These are phyloP conservation scores for Aproaerema taeniolella DNA, from an alignment of 2,888 invertebrate species.

Conservation along the genomic window DNA sequence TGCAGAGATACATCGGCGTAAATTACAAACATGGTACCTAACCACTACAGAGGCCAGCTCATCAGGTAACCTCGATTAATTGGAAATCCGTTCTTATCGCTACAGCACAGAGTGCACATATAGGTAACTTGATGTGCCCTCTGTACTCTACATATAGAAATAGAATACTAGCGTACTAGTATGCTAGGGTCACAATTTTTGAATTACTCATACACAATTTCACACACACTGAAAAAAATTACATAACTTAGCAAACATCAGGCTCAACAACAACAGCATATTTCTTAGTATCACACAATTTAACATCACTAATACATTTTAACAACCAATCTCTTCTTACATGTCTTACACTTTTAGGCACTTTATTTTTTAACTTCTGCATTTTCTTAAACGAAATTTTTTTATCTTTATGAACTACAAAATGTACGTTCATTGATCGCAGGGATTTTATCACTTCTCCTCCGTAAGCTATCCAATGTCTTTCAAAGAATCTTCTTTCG, in stretches of 20 bases:
- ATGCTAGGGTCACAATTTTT: too few relatives aligned
- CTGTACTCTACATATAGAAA: too few relatives aligned
- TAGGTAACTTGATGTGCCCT: too few relatives aligned
- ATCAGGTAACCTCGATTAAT: too few relatives aligned
- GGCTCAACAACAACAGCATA: constrained; percentile 48
- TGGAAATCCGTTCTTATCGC: too few relatives aligned
- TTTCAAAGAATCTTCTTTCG: constrained; percentile 53
- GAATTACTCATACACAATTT: too few relatives aligned
- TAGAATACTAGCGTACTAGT: too few relatives aligned
- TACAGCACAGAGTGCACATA: too few relatives aligned
- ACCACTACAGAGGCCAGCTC: too few relatives aligned
- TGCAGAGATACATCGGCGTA: too few relatives aligned
- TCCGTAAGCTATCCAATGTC: constrained; percentile 82
- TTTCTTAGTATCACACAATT: constrained; percentile 44
- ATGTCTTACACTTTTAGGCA: constrained; percentile 42
- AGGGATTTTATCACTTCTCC: constrained; percentile 64
- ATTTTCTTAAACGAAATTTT: constrained; percentile 41
- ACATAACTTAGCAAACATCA: constrained; percentile 18
- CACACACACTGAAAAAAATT: too few relatives aligned
- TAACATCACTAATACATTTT: constrained; percentile 52
- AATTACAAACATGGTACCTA: too few relatives aligned
- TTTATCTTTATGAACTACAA: constrained; percentile 47
- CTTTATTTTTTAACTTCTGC: constrained; percentile 42
- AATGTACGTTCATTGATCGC: constrained; percentile 49
- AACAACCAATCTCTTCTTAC: constrained; percentile 58